Percentiles rank a stretch among this genome's conserved stretches.
Conservation (phyloP, 1,140 invertebrate species). For the Leptinotarsa undecemlineata region DNA sequence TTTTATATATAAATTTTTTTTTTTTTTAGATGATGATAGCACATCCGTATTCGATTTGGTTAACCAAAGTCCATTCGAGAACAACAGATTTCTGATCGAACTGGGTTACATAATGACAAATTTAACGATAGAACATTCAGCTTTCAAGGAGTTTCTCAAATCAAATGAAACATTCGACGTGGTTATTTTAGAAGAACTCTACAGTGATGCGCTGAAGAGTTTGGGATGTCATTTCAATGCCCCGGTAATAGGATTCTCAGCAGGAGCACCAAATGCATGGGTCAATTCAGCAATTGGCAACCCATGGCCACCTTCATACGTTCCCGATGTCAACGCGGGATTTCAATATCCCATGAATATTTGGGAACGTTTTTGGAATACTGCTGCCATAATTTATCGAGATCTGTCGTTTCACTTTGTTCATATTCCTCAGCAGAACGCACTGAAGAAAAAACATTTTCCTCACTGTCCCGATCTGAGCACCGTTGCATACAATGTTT, state of each 20-base stretch:
- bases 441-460: constrained; percentile 54
- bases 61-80: background rate
- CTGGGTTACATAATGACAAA: background rate
- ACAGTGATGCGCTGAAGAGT: constrained; percentile 55
- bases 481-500: constrained; percentile 58
- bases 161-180: constrained; percentile 52
- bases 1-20: too few relatives aligned
- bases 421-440: constrained; percentile 48
- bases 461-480: constrained; percentile 56
- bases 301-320: constrained; percentile 52
- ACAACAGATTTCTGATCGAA: background rate
- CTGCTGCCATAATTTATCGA: constrained; percentile 30
- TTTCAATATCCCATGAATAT: constrained; percentile 57
- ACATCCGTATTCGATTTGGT: background rate
- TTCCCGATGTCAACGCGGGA: constrained; percentile 46
- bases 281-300: constrained; percentile 51
- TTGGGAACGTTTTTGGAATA: constrained; percentile 48
- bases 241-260: constrained; percentile 55
- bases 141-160: constrained; percentile 35
- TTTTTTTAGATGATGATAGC: background rate
- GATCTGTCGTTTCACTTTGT: constrained; percentile 21
- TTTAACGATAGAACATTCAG: constrained; percentile 31
- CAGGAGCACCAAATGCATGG: constrained; percentile 46
- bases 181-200: constrained; percentile 57
- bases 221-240: constrained; percentile 54